These are phyloP conservation scores for Crepidodera aurea DNA, from an alignment of 2,888 invertebrate species.

Conservation along the genomic window DNA sequence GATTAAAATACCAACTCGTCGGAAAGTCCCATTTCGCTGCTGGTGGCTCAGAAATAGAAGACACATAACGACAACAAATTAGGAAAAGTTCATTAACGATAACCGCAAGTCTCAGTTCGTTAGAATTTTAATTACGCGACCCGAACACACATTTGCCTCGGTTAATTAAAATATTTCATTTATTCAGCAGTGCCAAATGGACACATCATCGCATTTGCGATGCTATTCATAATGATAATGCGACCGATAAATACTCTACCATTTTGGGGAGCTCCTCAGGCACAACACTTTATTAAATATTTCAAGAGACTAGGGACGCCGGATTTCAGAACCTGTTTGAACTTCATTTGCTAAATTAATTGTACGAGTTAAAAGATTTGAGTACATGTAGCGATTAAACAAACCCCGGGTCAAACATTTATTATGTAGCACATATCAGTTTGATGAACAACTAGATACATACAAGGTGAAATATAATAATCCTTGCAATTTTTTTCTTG, in stretches of 20 bases:
- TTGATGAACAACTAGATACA: too few species aligned
- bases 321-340: constrained; percentile 23
- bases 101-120: constrained; percentile 53
- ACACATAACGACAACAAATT: constrained; percentile 46
- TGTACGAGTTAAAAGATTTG: constrained; percentile 24
- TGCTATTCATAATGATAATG: constrained; percentile 27
- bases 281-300: constrained; percentile 34
- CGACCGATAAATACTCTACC: constrained; percentile 24
- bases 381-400: constrained; percentile 1
- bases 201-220: constrained; percentile 34
- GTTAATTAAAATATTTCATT: constrained; percentile 59
- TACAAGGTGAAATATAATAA: too few species aligned
- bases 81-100: constrained; percentile 58
- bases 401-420: not conserved
- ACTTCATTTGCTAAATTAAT: constrained; percentile 28
- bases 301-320: constrained; percentile 25
- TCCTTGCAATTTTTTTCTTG: too few species aligned
- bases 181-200: constrained; percentile 47
- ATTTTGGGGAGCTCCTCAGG: constrained; percentile 23
- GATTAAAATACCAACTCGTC: constrained; percentile 27
- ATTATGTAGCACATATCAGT: too few species aligned
- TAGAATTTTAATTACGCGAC: constrained; percentile 56
- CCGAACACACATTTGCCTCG: constrained; percentile 49
- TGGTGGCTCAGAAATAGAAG: constrained; percentile 23
- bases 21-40: constrained; percentile 24